Percentiles rank a stretch among this genome's conserved stretches.
phyloP scores from a whole-genome alignment of 2,888 invertebrate species.

The Nemapogon koenigi region DNA sequence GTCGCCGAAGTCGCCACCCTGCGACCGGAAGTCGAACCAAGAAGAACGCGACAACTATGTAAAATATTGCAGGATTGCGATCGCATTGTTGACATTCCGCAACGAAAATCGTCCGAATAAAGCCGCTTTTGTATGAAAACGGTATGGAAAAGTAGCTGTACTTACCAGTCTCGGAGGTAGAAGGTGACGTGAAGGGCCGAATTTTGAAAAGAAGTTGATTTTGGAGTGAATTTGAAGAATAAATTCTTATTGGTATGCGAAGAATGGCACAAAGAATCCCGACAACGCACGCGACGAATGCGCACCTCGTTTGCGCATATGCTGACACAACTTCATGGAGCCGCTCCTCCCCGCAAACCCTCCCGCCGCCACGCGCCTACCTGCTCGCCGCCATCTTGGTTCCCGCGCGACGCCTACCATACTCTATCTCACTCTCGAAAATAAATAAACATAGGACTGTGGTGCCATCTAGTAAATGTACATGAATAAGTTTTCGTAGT shows the following conservation, averaged over 20 bases:
- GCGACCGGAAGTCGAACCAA: conserved; percentile 65
- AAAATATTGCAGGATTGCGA: conserved; percentile 79
- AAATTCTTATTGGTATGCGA: conserved; percentile 88
- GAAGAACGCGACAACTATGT: conserved; percentile 79
- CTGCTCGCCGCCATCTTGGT: conserved; percentile 60
- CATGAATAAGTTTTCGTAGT: not conserved
- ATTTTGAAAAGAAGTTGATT: conserved; percentile 71
- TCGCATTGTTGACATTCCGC: conserved; percentile 77
- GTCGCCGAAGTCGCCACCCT: conserved; percentile 63
- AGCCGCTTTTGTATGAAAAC: conserved; percentile 68
- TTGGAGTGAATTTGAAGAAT: conserved; percentile 75
- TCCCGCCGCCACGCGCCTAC: conserved; percentile 57
- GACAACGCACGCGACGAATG: conserved; percentile 89
- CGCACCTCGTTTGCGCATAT: conserved; percentile 83
- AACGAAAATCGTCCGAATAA: conserved; percentile 69
- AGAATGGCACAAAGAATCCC: conserved; percentile 98
- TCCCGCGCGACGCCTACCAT: conserved; percentile 33
- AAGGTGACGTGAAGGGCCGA: conserved; percentile 68
- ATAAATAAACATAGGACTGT: conserved; percentile 11
- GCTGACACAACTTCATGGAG: conserved; percentile 73
- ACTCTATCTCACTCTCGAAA: conserved; percentile 26
- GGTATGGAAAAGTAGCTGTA: conserved; percentile 62
- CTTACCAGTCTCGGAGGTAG: conserved; percentile 76
- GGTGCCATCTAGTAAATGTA: conserved; percentile 30
- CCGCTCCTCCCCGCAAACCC: conserved; percentile 60